Conservation (phyloP, 1,140 invertebrate genomes). For the Nomia melanderi region DNA sequence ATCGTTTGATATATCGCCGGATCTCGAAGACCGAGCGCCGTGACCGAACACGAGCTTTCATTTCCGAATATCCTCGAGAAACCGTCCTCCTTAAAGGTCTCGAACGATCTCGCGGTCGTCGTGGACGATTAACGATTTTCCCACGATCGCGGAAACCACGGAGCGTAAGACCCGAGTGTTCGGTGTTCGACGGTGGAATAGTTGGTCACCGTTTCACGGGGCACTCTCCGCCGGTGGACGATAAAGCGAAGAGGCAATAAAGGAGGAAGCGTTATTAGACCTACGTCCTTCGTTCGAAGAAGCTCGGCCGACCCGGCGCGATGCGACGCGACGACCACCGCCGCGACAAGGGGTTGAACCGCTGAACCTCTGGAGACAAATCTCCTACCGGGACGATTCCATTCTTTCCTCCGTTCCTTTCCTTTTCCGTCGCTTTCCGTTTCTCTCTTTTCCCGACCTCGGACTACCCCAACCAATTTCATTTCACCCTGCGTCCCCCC, state of each 20-base stretch:
- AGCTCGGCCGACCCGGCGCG: slow-evolving; percentile 45
- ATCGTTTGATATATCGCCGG: slow-evolving; percentile 58
- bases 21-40: slow-evolving; percentile 33
- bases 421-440: slow-evolving; percentile 1
- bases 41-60: slow-evolving; percentile 13
- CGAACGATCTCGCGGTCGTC: no score
- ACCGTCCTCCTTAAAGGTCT: no score
- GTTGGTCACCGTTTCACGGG: slow-evolving; percentile 21
- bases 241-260: slow-evolving; percentile 71
- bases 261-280: slow-evolving; percentile 72
- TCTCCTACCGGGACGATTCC: slow-evolving; percentile 54
- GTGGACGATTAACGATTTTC: no score
- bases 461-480: neutral
- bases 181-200: no score
- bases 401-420: slow-evolving; percentile 27
- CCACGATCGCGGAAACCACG: no score
- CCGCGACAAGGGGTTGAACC: slow-evolving; percentile 69
- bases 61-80: slow-evolving; percentile 8
- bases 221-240: slow-evolving; percentile 53
- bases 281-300: slow-evolving; percentile 66
- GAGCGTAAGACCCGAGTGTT: no score
- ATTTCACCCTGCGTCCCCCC: neutral
- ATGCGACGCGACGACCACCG: slow-evolving; percentile 27
- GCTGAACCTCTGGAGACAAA: slow-evolving; percentile 64
- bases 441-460: neutral